phyloP scores from a whole-genome alignment of 2,797 vertebrate species.

The Sciurus vulgaris region DNA sequence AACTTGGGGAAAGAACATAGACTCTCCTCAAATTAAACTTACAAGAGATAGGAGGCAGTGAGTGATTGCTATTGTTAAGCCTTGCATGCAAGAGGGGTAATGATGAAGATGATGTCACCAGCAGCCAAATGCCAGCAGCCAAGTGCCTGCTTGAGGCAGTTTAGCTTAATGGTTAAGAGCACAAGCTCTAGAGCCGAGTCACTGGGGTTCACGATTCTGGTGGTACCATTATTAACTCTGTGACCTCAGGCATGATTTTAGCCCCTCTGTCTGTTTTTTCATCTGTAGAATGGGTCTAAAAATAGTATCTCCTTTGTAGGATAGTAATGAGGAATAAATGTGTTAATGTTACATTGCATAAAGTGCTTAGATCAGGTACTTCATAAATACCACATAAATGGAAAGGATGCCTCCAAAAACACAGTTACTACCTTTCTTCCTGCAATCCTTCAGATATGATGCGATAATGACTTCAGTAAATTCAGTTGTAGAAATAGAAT shows the following conservation, averaged over 20 bases:
- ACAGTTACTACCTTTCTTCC: neutral
- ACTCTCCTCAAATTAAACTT: neutral
- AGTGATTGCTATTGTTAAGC: neutral
- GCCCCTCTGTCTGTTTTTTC: neutral
- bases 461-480: neutral
- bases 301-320: neutral
- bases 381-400: neutral
- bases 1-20: neutral
- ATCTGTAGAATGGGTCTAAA: slow-evolving; percentile 10
- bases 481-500: neutral
- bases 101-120: neutral
- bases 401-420: slow-evolving; percentile 4
- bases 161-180: neutral
- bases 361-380: neutral
- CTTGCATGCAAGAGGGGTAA: neutral
- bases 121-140: neutral
- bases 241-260: neutral
- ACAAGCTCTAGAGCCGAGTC: neutral
- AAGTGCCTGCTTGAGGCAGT: neutral
- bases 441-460: neutral
- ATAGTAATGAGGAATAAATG: neutral
- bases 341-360: neutral
- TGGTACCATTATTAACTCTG: neutral
- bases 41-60: neutral
- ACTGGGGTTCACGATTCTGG: neutral